Percentiles rank a stretch among this genome's conserved stretches.
phyloP scores from a whole-genome alignment of 2,888 invertebrate genomes.

The Stomorhina lunata region DNA sequence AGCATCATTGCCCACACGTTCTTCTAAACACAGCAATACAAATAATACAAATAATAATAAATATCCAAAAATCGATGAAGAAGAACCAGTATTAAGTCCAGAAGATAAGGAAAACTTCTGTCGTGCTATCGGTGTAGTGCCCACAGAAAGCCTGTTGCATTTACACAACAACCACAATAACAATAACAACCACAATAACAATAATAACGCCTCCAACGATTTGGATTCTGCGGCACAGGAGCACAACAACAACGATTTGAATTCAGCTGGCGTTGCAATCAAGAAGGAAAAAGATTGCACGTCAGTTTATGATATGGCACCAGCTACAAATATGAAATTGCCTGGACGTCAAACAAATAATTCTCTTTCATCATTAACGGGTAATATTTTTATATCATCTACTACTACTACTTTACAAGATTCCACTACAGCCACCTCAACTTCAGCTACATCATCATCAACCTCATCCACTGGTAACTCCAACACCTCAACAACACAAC shows the following conservation, averaged over 20 bases:
- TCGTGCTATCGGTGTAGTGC: slow-evolving; percentile 73
- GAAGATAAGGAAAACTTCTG: slow-evolving; percentile 78
- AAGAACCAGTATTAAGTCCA: slow-evolving; percentile 72
- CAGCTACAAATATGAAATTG: slow-evolving; percentile 79
- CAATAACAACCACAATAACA: slow-evolving; percentile 68
- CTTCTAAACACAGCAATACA: slow-evolving; percentile 30
- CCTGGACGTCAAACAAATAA: slow-evolving; percentile 92
- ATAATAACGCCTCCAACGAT: slow-evolving; percentile 57
- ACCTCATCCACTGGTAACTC: neutral
- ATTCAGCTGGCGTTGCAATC: slow-evolving; percentile 25
- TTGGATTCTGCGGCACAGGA: slow-evolving; percentile 37
- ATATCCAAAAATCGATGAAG: slow-evolving; percentile 67
- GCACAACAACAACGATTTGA: slow-evolving; percentile 39
- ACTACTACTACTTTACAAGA: slow-evolving; percentile 74
- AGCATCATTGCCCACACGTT: slow-evolving; percentile 41
- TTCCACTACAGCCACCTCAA: slow-evolving; percentile 53
- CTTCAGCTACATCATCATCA: slow-evolving; percentile 46
- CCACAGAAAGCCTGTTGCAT: slow-evolving; percentile 66
- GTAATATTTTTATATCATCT: slow-evolving; percentile 89
- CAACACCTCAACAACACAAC: slow-evolving; percentile 28
- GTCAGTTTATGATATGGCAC: slow-evolving; percentile 75
- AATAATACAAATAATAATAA: too few species aligned
- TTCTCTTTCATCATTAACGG: slow-evolving; percentile 90
- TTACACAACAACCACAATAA: slow-evolving; percentile 58
- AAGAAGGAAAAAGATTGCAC: slow-evolving; percentile 60